Evolutionary conservation across 2,888 invertebrate genomes (phyloP).

Genomic region (Rhagonycha fulva): DNA sequence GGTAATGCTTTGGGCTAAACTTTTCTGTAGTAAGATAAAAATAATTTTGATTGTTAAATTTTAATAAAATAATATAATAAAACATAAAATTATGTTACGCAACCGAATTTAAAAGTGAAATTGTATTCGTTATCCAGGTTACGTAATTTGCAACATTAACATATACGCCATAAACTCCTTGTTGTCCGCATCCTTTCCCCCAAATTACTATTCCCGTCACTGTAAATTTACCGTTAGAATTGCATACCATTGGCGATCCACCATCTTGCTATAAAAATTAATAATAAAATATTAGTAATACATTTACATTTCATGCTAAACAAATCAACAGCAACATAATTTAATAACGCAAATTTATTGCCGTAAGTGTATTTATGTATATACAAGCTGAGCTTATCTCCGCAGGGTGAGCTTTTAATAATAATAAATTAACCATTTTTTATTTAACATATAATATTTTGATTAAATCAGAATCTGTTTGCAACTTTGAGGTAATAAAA

Average conservation of each 20-base stretch:
- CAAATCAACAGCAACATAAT: background rate
- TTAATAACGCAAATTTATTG: background rate
- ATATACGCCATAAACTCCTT: constrained; percentile 77
- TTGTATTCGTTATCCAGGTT: constrained; percentile 62
- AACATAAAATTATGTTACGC: background rate
- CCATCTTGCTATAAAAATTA: constrained; percentile 67
- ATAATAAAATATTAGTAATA: background rate
- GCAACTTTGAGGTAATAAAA: background rate
- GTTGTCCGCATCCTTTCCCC: constrained; percentile 74
- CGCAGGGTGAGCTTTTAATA: background rate
- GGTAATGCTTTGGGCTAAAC: background rate
- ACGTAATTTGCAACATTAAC: constrained; percentile 71
- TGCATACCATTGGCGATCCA: constrained; percentile 71
- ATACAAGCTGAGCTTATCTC: background rate
- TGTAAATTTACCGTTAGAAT: constrained; percentile 58
- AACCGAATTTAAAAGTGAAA: constrained; percentile 9
- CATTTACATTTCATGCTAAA: background rate
- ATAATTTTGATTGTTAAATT: background rate
- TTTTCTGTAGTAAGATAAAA: background rate
- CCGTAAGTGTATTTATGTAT: background rate
- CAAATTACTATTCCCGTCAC: constrained; percentile 73
- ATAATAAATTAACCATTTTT: background rate
- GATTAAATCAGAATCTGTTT: background rate
- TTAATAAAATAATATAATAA: background rate
- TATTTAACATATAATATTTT: background rate